phyloP scores from a whole-genome alignment of 1,140 invertebrate genomes.

The Nixonia krombeini region DNA sequence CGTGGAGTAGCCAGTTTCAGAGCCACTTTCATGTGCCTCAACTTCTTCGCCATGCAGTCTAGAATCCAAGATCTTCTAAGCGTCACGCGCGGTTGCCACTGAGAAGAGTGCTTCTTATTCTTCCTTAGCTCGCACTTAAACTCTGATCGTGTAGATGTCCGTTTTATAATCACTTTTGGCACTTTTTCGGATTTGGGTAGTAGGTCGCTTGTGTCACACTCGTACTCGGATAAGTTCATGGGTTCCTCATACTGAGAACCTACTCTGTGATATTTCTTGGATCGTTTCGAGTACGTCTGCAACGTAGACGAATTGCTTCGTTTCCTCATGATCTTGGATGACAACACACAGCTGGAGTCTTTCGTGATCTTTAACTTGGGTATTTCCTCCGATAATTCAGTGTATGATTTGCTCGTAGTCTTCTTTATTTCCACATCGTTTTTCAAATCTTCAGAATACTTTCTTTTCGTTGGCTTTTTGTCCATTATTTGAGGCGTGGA shows the following conservation, averaged over 20 bases:
- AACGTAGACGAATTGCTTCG: slow-evolving; percentile 29
- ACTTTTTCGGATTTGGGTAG: slow-evolving; percentile 54
- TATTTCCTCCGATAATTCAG: background rate
- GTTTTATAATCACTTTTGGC: slow-evolving; percentile 69
- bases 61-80: slow-evolving; percentile 60
- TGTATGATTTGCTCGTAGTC: too few relatives aligned
- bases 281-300: slow-evolving; percentile 32
- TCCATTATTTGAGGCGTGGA: slow-evolving; percentile 20
- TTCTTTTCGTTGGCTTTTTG: slow-evolving; percentile 6
- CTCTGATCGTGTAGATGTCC: slow-evolving; percentile 62
- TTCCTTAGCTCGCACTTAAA: slow-evolving; percentile 70
- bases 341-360: too few relatives aligned
- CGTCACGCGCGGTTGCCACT: slow-evolving; percentile 66
- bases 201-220: slow-evolving; percentile 36
- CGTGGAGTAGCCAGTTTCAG: slow-evolving; percentile 41
- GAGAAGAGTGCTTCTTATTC: slow-evolving; percentile 48
- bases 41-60: slow-evolving; percentile 64
- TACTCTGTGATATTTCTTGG: slow-evolving; percentile 35
- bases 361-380: too few relatives aligned
- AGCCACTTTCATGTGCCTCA: slow-evolving; percentile 55
- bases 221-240: slow-evolving; percentile 13
- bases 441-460: slow-evolving; percentile 17
- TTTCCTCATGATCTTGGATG: slow-evolving; percentile 23
- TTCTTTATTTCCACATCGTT: slow-evolving; percentile 7
- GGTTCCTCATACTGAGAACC: slow-evolving; percentile 14